Conservation (phyloP, 2,797 vertebrate species). For the Diglossa cyanea region DNA sequence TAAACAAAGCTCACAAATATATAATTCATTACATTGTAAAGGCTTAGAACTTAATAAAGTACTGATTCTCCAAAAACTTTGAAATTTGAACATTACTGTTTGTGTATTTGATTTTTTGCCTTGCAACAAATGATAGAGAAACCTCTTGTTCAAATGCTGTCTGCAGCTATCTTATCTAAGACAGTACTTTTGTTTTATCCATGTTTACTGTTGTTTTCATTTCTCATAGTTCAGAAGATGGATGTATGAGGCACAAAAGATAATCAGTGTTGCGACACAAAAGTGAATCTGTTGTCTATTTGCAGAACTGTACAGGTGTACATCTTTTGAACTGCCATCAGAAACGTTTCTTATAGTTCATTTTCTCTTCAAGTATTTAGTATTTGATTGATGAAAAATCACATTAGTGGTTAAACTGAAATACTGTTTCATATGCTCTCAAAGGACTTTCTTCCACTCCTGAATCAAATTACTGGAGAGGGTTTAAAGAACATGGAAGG, state of each 20-base stretch:
- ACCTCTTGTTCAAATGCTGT: neutral
- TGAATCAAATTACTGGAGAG: slow-evolving; percentile 27
- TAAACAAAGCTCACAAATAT: neutral
- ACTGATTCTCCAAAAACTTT: neutral
- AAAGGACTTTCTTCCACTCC: neutral
- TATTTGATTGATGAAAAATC: slow-evolving; percentile 48
- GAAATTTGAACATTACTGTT: neutral
- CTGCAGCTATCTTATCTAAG: neutral
- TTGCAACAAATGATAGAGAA: neutral
- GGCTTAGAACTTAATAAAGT: neutral
- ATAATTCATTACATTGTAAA: neutral
- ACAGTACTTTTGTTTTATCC: neutral
- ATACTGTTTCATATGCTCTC: neutral
- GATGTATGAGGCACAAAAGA: neutral
- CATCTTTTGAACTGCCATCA: neutral
- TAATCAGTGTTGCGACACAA: neutral
- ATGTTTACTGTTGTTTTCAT: slow-evolving; percentile 19
- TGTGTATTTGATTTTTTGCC: neutral
- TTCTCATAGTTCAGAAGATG: neutral
- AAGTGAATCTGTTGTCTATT: neutral
- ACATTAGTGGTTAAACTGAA: slow-evolving; percentile 35
- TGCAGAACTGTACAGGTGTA: neutral
- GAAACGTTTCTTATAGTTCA: neutral
- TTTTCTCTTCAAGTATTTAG: slow-evolving; percentile 27
- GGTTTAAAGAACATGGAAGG: slow-evolving; percentile 6